Evolutionary conservation across 53 echinoderm and acorn worm species (phyloP).

Genomic region (Arbacia lixula): DNA sequence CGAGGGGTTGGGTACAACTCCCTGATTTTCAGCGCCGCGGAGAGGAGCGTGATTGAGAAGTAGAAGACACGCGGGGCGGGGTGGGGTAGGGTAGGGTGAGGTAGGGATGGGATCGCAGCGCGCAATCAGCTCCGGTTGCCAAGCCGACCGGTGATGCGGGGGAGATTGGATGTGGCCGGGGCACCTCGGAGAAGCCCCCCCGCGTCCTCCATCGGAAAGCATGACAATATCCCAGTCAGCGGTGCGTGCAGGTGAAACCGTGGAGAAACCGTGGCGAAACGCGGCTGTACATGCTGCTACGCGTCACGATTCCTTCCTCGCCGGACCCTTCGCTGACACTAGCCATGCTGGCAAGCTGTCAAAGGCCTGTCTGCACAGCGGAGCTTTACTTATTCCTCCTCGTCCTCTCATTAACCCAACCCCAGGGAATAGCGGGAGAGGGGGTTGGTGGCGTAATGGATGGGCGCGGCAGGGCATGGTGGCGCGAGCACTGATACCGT

Average conservation of each 20-base stretch:
- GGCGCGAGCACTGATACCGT: too few species aligned
- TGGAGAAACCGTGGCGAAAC: too few species aligned
- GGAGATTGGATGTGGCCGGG: conserved; percentile 13
- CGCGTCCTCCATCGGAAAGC: conserved; percentile 25
- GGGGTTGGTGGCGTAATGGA: neutral
- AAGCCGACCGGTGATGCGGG: conserved; percentile 24
- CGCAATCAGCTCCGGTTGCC: conserved; percentile 13
- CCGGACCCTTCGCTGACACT: too few species aligned
- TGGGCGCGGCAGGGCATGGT: neutral
- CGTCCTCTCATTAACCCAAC: neutral
- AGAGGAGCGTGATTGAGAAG: too few species aligned
- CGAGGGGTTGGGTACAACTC: conserved; percentile 15
- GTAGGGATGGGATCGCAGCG: conserved; percentile 2
- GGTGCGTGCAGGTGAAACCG: conserved; percentile 52
- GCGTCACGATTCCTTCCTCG: conserved; percentile 13
- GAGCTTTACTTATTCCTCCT: conserved; percentile 13
- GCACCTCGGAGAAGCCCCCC: neutral
- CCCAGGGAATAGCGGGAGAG: neutral
- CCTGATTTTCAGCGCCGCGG: conserved; percentile 40
- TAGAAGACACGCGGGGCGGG: neutral
- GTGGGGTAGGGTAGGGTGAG: neutral
- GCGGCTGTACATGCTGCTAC: too few species aligned
- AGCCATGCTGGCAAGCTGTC: conserved; percentile 44
- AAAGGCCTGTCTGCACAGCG: conserved; percentile 18
- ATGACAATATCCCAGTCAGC: conserved; percentile 54